phyloP scores from a whole-genome alignment of 2,113 vertebrate genomes.

The mouse (Mus musculus) region DNA sequence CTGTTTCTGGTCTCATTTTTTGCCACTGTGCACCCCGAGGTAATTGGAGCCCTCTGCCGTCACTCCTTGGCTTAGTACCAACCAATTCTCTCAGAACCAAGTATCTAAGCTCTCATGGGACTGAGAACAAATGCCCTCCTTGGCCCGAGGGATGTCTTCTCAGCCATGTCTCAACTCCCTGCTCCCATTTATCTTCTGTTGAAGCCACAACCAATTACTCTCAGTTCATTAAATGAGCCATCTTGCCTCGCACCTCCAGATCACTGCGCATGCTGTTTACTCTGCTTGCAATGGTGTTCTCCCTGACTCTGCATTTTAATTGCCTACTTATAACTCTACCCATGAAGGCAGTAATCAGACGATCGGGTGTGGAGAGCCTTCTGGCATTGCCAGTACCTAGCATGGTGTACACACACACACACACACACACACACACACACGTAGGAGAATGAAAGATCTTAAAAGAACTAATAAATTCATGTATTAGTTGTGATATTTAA shows the following conservation, averaged over 20 bases:
- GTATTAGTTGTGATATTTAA: neutral
- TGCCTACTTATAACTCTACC: neutral
- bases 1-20: neutral
- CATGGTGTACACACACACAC: fast-evolving
- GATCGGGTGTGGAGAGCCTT: neutral
- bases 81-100: neutral
- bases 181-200: neutral
- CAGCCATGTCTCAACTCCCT: neutral
- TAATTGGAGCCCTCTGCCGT: neutral
- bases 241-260: neutral
- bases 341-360: neutral
- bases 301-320: constrained; percentile 37
- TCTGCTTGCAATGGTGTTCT: neutral
- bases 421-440: too few species aligned
- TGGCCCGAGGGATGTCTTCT: neutral
- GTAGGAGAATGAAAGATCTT: neutral
- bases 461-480: neutral
- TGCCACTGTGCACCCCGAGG: too few species aligned
- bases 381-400: neutral
- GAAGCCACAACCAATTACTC: neutral
- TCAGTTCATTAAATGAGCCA: neutral
- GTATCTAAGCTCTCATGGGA: neutral
- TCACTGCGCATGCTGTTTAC: neutral
- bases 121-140: neutral
- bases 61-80: neutral